Evolutionary conservation across 2,888 invertebrate species (phyloP), one percentile per base, ranked within the genome.

Genomic region (Leucoptera coffeella): DNA sequence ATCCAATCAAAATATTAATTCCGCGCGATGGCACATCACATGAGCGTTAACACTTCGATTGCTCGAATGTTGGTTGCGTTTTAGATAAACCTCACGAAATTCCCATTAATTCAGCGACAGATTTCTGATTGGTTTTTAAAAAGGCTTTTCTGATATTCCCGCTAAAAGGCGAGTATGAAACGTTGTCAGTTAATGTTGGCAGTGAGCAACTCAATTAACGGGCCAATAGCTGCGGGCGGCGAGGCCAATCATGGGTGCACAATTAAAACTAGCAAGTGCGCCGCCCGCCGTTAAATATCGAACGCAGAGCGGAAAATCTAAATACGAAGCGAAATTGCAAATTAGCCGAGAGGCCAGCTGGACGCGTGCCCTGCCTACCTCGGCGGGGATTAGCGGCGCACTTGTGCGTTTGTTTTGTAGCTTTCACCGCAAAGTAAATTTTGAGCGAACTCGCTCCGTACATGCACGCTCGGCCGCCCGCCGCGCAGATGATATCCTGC

Each of bases 1-100:
- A 64, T 64, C 59, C 64, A 60, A 65, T 67, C 62, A 62, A 61
- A 60, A 61, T 59, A 64, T 64, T 60, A 64, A 62, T 60, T 61
- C 61, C 54, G 44, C 53, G 50, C 50, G 53, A 53, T 45, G 45
- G n/a, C 24, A 14, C 47, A 47, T 45, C 50, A 39, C 23, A 22
- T n/a, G 26, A 14, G 13, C 45, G 57, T 62, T 62, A 61, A 61
- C 57, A 60, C 59, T 61, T 57, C 54, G 53, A 57, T 59, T 45
- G 51, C 33, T 39, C 42, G 51, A 57, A 55, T 51, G 53, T 47
- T 48, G 47, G 43, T 45, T 42, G 44, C 45, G 43, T 56, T 55
- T 47, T 46, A 50, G 47, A 47, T 42, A 22, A 44, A 48, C 47
- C 43, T 47, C 42, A 49, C 43, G 5, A 12, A 21, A 4, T 3